Conservation (phyloP, 2,888 invertebrate species). For the Melieria picta region DNA sequence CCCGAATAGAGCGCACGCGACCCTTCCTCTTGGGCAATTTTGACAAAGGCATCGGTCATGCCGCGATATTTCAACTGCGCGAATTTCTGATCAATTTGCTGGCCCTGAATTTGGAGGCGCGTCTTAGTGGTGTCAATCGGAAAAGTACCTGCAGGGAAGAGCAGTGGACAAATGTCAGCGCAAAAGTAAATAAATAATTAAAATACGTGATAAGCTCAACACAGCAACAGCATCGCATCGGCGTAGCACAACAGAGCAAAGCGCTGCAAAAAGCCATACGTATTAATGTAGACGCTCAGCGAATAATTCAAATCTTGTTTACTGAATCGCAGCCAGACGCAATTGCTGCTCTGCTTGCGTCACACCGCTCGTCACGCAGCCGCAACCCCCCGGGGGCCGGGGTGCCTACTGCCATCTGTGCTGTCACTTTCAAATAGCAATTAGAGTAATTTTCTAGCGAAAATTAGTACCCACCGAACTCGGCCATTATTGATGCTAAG, state of each 20-base stretch:
- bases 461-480: constrained; percentile 79
- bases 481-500: constrained; percentile 90
- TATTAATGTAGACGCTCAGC: neutral
- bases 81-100: constrained; percentile 80
- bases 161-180: neutral
- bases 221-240: neutral
- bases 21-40: constrained; percentile 89
- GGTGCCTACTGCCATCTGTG: neutral
- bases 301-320: constrained; percentile 9
- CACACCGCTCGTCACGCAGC: constrained; percentile 11
- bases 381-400: neutral
- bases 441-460: neutral
- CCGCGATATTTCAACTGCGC: constrained; percentile 84
- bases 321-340: neutral
- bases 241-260: constrained; percentile 3
- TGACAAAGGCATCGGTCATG: constrained; percentile 90
- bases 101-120: constrained; percentile 93
- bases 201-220: neutral
- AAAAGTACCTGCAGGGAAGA: constrained; percentile 79
- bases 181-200: neutral
- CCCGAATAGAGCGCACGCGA: constrained; percentile 86
- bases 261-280: constrained; percentile 1
- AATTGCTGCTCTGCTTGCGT: constrained; percentile 31
- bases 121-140: constrained; percentile 97
- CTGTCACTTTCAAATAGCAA: neutral